Percentiles rank a stretch among this genome's conserved stretches.
Conservation (phyloP, 2,113 vertebrate species). For the Gadus chalcogrammus region DNA sequence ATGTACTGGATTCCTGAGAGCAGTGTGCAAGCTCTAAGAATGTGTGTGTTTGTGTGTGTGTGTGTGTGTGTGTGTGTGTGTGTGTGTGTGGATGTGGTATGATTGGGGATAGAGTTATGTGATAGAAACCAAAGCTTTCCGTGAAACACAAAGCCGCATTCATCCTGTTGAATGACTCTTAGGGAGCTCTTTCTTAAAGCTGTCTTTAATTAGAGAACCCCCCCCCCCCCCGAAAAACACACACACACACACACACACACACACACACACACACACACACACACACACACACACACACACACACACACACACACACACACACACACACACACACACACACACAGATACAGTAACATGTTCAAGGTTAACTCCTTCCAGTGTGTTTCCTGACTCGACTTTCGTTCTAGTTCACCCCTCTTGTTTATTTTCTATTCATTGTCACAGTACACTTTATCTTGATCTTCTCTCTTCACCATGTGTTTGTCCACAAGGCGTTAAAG, state of each 20-base stretch:
- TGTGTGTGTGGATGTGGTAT: constrained; percentile 16
- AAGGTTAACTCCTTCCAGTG: not conserved
- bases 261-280: constrained; percentile 24
- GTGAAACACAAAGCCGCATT: constrained; percentile 65
- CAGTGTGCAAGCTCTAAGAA: constrained; percentile 6
- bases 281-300: constrained; percentile 23
- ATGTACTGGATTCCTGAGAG: constrained; percentile 49
- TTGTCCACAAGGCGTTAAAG: constrained; percentile 28
- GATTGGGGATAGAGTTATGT: constrained; percentile 54
- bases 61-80: constrained; percentile 2
- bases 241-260: constrained; percentile 22
- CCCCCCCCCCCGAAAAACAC: constrained; percentile 6
- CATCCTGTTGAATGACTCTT: constrained; percentile 57
- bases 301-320: constrained; percentile 4
- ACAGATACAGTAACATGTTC: not conserved
- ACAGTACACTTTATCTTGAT: constrained; percentile 26
- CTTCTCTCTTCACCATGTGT: constrained; percentile 37
- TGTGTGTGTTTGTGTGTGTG: constrained; percentile 12
- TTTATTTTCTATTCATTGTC: constrained; percentile 31
- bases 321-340: constrained; percentile 21
- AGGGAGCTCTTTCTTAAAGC: constrained; percentile 54
- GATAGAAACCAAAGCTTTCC: constrained; percentile 67
- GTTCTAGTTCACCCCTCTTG: constrained; percentile 15
- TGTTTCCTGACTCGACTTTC: not conserved
- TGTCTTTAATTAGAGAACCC: constrained; percentile 61